Evolutionary conservation across 1,140 invertebrate species (phyloP).

Genomic region (Drosophila orena): DNA sequence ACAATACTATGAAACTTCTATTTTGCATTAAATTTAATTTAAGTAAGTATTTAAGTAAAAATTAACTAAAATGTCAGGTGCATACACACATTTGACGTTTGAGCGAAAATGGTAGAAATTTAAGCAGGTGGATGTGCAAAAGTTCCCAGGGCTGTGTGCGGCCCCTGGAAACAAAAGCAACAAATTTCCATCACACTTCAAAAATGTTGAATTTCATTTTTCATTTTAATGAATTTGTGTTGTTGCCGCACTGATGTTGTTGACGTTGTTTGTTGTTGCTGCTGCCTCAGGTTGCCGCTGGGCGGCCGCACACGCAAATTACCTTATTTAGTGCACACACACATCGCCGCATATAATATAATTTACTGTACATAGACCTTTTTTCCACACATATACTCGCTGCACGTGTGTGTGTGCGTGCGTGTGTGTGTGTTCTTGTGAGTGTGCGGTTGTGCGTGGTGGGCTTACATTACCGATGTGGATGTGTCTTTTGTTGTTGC

Average conservation of each 20-base stretch:
- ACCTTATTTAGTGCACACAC: conserved; percentile 82
- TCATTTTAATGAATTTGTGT: conserved; percentile 82
- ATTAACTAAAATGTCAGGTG: conserved; percentile 1
- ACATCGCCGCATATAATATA: conserved; percentile 80
- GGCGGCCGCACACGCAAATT: conserved; percentile 73
- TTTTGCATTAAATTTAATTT: no score
- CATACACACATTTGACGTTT: conserved; percentile 4
- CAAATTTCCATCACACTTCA: conserved; percentile 53
- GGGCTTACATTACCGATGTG: conserved; percentile 35
- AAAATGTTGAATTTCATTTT: conserved; percentile 81
- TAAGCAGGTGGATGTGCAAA: conserved; percentile 13
- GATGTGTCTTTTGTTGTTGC: conserved; percentile 37
- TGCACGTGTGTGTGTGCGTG: not conserved
- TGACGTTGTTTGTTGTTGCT: conserved; percentile 47
- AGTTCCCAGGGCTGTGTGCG: not conserved
- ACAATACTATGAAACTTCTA: no score
- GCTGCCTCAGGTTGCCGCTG: conserved; percentile 51
- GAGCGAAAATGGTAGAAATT: conserved; percentile 53
- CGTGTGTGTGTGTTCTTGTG: not conserved
- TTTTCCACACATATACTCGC: conserved; percentile 25
- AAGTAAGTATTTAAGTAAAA: no score
- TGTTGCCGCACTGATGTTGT: conserved; percentile 50
- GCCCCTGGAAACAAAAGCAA: conserved; percentile 17
- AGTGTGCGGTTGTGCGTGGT: conserved; percentile 7
- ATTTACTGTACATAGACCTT: conserved; percentile 82